phyloP scores from a whole-genome alignment of 2,888 invertebrate species.

The Drosophila kambysellisi region DNA sequence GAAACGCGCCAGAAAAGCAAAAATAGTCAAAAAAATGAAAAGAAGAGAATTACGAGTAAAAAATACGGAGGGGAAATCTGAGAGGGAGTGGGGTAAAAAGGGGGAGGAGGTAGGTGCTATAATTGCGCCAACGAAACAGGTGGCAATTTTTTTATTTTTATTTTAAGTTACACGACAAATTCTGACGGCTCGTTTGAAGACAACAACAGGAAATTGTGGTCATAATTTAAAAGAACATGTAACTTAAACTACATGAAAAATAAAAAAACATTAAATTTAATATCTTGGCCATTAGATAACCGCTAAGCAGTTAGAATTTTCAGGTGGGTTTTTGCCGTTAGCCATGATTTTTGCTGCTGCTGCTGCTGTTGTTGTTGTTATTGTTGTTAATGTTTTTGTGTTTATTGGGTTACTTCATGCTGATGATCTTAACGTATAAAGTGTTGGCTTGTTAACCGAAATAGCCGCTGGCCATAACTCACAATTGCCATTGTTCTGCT shows the following conservation, averaged over 20 bases:
- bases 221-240: constrained; percentile 28
- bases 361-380: neutral
- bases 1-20: constrained; percentile 46
- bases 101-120: constrained; percentile 31
- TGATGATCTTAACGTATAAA: constrained; percentile 24
- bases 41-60: constrained; percentile 35
- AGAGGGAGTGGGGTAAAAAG: neutral
- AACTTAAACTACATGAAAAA: constrained; percentile 1
- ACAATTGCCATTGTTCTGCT: constrained; percentile 65
- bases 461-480: constrained; percentile 49
- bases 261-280: constrained; percentile 39
- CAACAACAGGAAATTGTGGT: constrained; percentile 46
- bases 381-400: constrained; percentile 3
- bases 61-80: neutral
- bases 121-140: constrained; percentile 35
- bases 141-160: constrained; percentile 17
- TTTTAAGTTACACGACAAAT: neutral
- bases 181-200: constrained; percentile 37
- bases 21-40: constrained; percentile 37
- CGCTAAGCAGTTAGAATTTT: constrained; percentile 39
- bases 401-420: constrained; percentile 41
- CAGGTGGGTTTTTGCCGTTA: constrained; percentile 35
- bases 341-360: constrained; percentile 1
- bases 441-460: constrained; percentile 50
- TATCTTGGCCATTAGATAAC: constrained; percentile 55